phyloP scores from a whole-genome alignment of 2,888 invertebrate species.

The Dascillus cervinus region DNA sequence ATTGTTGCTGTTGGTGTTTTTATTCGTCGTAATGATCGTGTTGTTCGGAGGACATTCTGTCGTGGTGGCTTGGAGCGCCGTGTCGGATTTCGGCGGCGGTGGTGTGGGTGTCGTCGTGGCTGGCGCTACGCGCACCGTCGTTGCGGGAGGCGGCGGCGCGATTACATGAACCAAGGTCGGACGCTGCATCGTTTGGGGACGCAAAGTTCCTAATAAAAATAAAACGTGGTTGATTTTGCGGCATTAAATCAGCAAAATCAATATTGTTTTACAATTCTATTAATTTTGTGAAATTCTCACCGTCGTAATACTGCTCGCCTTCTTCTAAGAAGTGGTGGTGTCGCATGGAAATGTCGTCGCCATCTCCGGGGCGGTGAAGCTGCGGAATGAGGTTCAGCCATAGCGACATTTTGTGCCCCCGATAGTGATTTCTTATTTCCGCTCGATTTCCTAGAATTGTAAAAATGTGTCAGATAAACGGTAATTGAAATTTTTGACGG shows the following conservation, averaged over 20 bases:
- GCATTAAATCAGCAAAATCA: too few species aligned
- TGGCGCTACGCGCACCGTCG: conserved; percentile 37
- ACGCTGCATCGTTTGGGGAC: conserved; percentile 64
- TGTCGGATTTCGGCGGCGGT: conserved; percentile 46
- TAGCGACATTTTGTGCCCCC: conserved; percentile 88
- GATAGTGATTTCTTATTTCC: conserved; percentile 82
- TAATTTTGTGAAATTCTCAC: conserved; percentile 48
- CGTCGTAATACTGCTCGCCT: conserved; percentile 71
- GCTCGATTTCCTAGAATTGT: conserved; percentile 61
- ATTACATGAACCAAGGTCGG: conserved; percentile 55
- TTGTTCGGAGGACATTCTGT: conserved; percentile 69
- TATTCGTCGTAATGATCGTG: conserved; percentile 39
- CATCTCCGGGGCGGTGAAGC: conserved; percentile 74
- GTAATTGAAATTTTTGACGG: too few species aligned
- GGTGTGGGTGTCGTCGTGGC: conserved; percentile 37
- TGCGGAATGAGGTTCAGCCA: conserved; percentile 89
- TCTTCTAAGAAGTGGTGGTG: conserved; percentile 84
- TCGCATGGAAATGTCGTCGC: conserved; percentile 75
- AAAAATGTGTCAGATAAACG: too few species aligned
- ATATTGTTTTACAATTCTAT: too few species aligned
- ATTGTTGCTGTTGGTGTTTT: conserved; percentile 53
- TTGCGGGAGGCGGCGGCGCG: conserved; percentile 44
- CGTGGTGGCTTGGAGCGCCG: conserved; percentile 47
- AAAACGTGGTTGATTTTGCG: too few species aligned
- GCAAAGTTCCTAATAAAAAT: conserved; percentile 57